These are phyloP conservation scores for Nemurella pictetii DNA, from an alignment of 2,888 invertebrate genomes.

Conservation along the genomic window DNA sequence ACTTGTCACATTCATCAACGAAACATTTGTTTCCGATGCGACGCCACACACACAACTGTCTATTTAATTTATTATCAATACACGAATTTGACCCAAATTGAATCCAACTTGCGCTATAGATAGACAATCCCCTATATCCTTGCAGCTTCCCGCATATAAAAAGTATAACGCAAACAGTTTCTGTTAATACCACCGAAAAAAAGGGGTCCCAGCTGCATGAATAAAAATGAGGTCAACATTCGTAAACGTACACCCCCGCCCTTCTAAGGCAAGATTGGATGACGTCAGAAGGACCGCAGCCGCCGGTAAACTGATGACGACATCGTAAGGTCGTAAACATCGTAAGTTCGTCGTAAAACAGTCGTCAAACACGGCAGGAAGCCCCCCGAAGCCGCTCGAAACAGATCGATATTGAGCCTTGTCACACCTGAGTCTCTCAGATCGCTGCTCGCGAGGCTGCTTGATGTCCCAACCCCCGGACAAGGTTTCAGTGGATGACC, in stretches of 20 bases:
- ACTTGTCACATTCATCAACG: neutral
- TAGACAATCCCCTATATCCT: neutral
- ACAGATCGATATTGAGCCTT: no score
- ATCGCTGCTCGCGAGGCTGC: neutral
- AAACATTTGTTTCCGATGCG: neutral
- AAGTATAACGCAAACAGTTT: neutral
- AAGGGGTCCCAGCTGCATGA: neutral
- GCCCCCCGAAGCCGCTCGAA: no score
- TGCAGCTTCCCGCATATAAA: neutral
- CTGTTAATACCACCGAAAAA: neutral
- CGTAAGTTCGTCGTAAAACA: neutral
- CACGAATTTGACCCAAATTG: neutral
- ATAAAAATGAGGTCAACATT: neutral
- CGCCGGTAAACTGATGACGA: neutral
- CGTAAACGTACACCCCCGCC: neutral
- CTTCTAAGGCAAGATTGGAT: neutral
- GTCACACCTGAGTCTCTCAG: neutral
- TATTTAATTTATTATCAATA: neutral
- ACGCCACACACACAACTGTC: neutral
- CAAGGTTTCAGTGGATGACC: neutral
- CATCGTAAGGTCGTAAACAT: neutral
- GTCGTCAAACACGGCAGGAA: neutral
- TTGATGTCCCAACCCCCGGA: no score
- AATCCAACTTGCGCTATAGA: neutral
- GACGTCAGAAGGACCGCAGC: neutral